Percentiles rank a stretch among this genome's conserved stretches.
phyloP scores from a whole-genome alignment of 2,888 invertebrate species.

The Toxonevra muliebris region DNA sequence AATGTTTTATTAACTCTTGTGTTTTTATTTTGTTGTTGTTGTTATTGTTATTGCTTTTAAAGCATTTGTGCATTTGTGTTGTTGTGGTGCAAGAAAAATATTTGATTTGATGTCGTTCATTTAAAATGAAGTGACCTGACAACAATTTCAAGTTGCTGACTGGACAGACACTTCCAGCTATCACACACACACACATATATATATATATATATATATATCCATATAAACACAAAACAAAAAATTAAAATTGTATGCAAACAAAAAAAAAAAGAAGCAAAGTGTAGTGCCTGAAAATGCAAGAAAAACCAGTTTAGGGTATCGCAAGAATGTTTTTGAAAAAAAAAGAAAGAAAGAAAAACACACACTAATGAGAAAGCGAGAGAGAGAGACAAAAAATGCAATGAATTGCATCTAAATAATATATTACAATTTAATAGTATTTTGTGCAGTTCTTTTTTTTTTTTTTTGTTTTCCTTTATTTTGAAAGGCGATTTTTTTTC shows the following conservation, averaged over 20 bases:
- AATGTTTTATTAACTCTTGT: no score
- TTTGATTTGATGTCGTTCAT: constrained; percentile 41
- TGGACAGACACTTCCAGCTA: not conserved
- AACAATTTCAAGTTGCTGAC: constrained; percentile 39
- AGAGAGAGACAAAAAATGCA: not conserved
- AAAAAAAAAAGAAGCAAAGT: not conserved
- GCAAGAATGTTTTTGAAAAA: constrained; percentile 28
- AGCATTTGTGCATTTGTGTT: constrained; percentile 20
- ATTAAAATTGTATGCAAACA: no score
- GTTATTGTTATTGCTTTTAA: constrained; percentile 16
- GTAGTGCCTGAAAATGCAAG: constrained; percentile 22
- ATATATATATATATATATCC: not conserved
- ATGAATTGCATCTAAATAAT: not conserved
- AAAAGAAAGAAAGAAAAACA: constrained; percentile 17
- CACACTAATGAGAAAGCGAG: not conserved
- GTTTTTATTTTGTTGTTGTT: constrained; percentile 17
- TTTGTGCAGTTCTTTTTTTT: not conserved
- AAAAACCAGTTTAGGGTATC: constrained; percentile 49
- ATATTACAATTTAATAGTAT: not conserved
- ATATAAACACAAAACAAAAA: not conserved
- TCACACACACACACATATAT: not conserved
- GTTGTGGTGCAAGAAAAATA: constrained; percentile 39
- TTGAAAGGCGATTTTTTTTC: not conserved
- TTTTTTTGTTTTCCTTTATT: not conserved
- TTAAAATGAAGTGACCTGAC: constrained; percentile 48